A percentile compares a stretch with the other conserved stretches of the same genome.
Conservation (phyloP, 2,113 vertebrate species). For the Catharus fuscescens region DNA sequence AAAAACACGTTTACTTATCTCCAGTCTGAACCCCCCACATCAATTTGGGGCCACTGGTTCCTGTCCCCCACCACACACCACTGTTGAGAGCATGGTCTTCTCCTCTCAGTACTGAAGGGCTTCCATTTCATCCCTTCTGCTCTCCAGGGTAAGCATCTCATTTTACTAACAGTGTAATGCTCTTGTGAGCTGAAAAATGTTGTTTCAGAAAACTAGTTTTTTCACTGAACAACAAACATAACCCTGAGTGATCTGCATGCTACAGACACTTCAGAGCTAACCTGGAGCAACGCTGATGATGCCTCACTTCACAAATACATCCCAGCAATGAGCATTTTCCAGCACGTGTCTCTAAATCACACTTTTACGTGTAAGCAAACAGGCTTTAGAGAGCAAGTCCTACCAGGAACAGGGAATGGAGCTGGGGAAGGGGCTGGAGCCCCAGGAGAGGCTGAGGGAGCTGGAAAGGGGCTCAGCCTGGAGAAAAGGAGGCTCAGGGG, state of each 20-base stretch:
- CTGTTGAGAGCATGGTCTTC: not conserved
- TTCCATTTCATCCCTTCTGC: not conserved
- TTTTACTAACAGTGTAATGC: not conserved
- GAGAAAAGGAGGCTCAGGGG: not conserved
- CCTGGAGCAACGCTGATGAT: not conserved
- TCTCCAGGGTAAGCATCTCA: not conserved
- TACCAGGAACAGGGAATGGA: not conserved
- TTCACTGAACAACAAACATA: not conserved
- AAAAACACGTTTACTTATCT: not conserved
- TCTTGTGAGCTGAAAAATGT: not conserved
- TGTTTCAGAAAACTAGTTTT: not conserved
- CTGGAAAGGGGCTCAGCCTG: not conserved
- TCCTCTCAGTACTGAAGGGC: not conserved
- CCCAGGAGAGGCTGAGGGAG: not conserved
- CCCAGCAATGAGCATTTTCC: not conserved
- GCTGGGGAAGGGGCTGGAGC: not conserved
- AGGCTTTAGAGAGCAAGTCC: not conserved
- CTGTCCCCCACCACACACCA: not conserved
- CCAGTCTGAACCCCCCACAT: accelerated
- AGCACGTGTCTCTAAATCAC: not conserved
- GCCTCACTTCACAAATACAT: not conserved
- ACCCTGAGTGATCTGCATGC: accelerated
- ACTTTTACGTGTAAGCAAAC: not conserved
- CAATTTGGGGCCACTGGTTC: not conserved
- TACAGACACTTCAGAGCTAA: not conserved